These are phyloP conservation scores for Tragelaphus scriptus DNA, from an alignment of 2,113 vertebrate genomes.

Conservation along the genomic window DNA sequence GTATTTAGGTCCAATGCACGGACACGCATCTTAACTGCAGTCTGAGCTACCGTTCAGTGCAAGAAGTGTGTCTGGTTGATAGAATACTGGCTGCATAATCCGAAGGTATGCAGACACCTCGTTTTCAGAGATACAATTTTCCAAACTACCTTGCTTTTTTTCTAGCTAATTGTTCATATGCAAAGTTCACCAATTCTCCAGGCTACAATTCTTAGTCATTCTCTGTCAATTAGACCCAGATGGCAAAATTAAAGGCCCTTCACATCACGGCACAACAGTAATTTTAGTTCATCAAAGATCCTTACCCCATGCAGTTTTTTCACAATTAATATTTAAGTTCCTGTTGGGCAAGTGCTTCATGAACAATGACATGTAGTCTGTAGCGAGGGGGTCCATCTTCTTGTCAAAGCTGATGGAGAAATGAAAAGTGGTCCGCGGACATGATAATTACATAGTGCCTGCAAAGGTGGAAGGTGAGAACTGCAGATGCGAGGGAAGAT, in stretches of 20 bases:
- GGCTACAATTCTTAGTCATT: constrained; percentile 54
- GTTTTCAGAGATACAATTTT: constrained; percentile 20
- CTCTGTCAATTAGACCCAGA: constrained; percentile 71
- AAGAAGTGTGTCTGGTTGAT: background rate
- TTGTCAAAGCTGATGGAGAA: constrained; percentile 70
- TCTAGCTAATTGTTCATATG: constrained; percentile 52
- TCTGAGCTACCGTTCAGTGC: background rate
- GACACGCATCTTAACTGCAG: background rate
- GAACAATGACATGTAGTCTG: constrained; percentile 63
- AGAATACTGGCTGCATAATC: background rate
- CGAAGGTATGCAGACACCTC: background rate
- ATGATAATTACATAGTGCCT: constrained; percentile 73
- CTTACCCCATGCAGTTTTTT: constrained; percentile 61
- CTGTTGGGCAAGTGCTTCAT: constrained; percentile 66
- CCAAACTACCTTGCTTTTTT: constrained; percentile 37
- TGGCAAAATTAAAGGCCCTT: constrained; percentile 70
- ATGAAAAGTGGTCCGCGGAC: constrained; percentile 70
- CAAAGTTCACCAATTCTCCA: constrained; percentile 45
- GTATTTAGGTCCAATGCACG: accelerated
- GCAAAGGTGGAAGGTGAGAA: constrained; percentile 74
- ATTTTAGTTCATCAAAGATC: constrained; percentile 70
- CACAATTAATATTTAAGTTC: constrained; percentile 72
- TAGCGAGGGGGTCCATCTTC: constrained; percentile 73
- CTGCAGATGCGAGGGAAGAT: constrained; percentile 54
- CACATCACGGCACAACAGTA: constrained; percentile 52